These are phyloP conservation scores for Drosophila neocordata DNA, from an alignment of 1,140 invertebrate genomes.

Conservation along the genomic window DNA sequence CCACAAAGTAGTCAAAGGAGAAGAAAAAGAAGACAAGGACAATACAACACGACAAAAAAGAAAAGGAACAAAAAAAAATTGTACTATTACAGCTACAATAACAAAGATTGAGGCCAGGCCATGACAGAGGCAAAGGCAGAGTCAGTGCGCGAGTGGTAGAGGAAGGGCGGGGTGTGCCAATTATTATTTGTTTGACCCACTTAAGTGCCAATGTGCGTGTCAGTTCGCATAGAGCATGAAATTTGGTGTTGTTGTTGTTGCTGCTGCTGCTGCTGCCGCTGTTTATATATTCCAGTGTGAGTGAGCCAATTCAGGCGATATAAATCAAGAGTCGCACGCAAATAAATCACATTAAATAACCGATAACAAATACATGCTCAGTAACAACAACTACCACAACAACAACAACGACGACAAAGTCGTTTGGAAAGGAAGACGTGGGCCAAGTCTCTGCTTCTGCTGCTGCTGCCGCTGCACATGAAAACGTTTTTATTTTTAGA, in stretches of 20 bases:
- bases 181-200: conserved; percentile 71
- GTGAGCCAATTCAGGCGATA: conserved; percentile 51
- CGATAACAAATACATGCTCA: conserved; percentile 72
- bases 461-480: background rate
- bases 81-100: background rate
- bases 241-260: conserved; percentile 40
- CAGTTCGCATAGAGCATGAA: conserved; percentile 43
- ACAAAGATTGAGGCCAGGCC: conserved; percentile 5
- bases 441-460: background rate
- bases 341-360: conserved; percentile 80
- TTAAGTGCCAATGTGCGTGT: conserved; percentile 73
- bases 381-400: conserved; percentile 19
- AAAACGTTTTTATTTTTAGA: conserved; percentile 19
- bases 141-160: background rate
- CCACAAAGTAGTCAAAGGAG: background rate
- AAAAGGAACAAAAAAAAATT: too few relatives aligned
- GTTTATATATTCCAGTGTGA: conserved; percentile 13
- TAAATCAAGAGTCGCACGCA: conserved; percentile 79
- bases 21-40: conserved; percentile 51
- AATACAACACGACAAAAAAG: background rate
- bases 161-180: conserved; percentile 54
- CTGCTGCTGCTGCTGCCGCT: conserved; percentile 24
- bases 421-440: conserved; percentile 3
- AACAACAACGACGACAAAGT: background rate
- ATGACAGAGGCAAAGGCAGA: background rate